A percentile compares a stretch with the other conserved stretches of the same genome.
phyloP scores from a whole-genome alignment of 2,113 vertebrate species.

The Neolamprologus sp. region DNA sequence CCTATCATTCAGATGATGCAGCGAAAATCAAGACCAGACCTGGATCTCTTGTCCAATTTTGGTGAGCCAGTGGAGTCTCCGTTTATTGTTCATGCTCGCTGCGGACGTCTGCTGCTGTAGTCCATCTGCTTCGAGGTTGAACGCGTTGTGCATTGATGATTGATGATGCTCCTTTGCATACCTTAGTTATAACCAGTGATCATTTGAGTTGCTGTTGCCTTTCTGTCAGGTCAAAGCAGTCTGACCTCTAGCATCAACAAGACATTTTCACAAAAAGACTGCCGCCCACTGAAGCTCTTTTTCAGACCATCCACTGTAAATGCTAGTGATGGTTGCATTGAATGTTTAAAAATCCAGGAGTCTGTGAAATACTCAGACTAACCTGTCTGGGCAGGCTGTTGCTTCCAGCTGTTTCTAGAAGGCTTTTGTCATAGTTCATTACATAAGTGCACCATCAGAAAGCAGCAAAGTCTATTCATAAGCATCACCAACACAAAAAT shows the following conservation, averaged over 20 bases:
- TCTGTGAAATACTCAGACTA: not conserved
- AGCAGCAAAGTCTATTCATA: not conserved
- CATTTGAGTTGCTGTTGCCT: not conserved
- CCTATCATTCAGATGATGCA: not conserved
- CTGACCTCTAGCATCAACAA: not conserved
- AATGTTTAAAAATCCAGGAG: not conserved
- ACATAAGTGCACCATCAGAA: not conserved
- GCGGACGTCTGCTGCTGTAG: not conserved
- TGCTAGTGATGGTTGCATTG: not conserved
- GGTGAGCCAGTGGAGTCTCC: not conserved
- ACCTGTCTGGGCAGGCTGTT: not conserved
- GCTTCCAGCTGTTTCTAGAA: not conserved
- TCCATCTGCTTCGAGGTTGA: not conserved
- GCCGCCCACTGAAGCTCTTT: not conserved
- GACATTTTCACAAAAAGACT: not conserved
- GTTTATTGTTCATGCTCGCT: not conserved
- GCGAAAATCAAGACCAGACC: not conserved
- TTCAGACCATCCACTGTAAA: not conserved
- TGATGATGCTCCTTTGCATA: not conserved
- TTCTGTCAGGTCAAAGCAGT: not conserved
- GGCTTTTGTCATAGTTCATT: not conserved
- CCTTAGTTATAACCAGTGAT: not conserved
- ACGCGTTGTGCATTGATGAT: not conserved
- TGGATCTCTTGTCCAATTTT: not conserved
- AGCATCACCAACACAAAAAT: not conserved